phyloP scores from a whole-genome alignment of 2,888 invertebrate species.

The Euproctis similis region DNA sequence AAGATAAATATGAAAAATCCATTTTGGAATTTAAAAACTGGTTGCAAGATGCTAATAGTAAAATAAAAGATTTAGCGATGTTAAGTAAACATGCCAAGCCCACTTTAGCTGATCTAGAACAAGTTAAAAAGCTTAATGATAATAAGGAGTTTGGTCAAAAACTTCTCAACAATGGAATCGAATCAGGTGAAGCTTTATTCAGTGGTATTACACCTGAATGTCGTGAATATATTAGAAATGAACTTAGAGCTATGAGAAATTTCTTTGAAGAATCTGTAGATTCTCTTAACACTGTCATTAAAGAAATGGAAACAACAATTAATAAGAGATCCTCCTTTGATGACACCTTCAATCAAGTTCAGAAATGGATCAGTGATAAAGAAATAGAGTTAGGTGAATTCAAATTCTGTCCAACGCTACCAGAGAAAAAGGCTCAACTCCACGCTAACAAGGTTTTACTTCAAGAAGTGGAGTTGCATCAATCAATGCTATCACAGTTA shows the following conservation, averaged over 20 bases:
- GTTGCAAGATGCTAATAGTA: constrained; percentile 84
- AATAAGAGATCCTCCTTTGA: constrained; percentile 95
- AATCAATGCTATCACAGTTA: constrained; percentile 87
- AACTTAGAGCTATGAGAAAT: constrained; percentile 86
- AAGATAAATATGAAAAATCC: constrained; percentile 80
- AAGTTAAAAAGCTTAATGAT: constrained; percentile 82
- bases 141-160: constrained; percentile 87
- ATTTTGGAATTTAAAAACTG: constrained; percentile 84
- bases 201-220: constrained; percentile 91
- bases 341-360: constrained; percentile 91
- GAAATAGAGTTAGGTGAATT: constrained; percentile 82
- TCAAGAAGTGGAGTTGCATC: constrained; percentile 91
- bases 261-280: constrained; percentile 90
- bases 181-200: constrained; percentile 91
- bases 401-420: constrained; percentile 85
- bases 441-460: constrained; percentile 86
- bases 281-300: constrained; percentile 88
- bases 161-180: constrained; percentile 86
- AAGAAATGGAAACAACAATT: constrained; percentile 90
- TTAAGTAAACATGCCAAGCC: constrained; percentile 86
- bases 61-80: constrained; percentile 82
- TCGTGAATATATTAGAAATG: constrained; percentile 87
- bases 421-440: constrained; percentile 91
- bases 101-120: constrained; percentile 83
- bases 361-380: constrained; percentile 90